Evolutionary conservation across 1,140 invertebrate species (phyloP), one percentile per base, ranked within the genome.

Genomic region (Drosophila santomea): DNA sequence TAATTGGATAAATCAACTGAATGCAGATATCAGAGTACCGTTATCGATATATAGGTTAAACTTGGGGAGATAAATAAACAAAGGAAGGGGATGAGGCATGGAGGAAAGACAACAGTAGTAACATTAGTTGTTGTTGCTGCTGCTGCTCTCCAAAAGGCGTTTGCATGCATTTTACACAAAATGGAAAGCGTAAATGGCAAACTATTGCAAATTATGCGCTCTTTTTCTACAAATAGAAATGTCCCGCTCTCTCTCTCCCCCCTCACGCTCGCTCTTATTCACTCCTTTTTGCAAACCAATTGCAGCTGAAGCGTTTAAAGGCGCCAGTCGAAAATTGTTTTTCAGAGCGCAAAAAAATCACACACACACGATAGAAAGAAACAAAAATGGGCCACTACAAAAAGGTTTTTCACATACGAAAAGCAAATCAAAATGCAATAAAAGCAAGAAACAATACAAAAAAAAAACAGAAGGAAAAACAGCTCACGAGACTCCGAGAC

Each of bases 291-390:
- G 10, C 50, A 48, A 36, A 25, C 39, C 28, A 74, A 77, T 62
- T 85, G 78, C 82, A 86, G 75, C 79, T 86, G 82, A 82, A 86
- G 83, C 83, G 83, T 78, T 76, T 54, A 76, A 67, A 76, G 54
- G 73, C 73, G 73, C 73, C 73, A 76, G 73, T 73, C 73, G 72
- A 76, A 76, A 76, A 76, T 76, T 76, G 73, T 76, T 73, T 72
- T 72, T 72, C 44, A 84, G 63, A 66, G 75, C 62, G 63, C 47
- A 64, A 58, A 54, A 50, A 45, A 74, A 36, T 61, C 15, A 55
- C 23, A 52, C 36, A 44, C 36, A 38, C 47, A 52, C 25, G 8
- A 14, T 10, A 7, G 44, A 39, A 38, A 23, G 48, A 38, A 68
- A 20, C 44, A 32, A 67, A 63, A 69, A 69, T 69, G 67, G 67